phyloP scores from a whole-genome alignment of 2,797 vertebrate genomes.

The Catamblyrhynchus diadema region DNA sequence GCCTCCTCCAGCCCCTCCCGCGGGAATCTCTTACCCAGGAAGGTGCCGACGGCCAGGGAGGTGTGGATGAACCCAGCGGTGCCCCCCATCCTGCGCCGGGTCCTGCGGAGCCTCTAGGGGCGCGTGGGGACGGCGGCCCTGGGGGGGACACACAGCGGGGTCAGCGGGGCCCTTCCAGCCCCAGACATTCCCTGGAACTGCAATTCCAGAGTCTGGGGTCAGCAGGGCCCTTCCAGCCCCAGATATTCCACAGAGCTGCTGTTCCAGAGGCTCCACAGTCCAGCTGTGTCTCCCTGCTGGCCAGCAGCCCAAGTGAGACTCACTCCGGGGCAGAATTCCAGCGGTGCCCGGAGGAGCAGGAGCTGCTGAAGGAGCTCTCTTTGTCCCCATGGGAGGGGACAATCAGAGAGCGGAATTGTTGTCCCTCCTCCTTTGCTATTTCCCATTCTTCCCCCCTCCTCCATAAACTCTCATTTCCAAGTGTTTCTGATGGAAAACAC shows the following conservation, averaged over 20 bases:
- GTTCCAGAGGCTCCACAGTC: background rate
- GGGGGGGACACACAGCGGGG: background rate
- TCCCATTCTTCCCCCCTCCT: background rate
- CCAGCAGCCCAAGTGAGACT: background rate
- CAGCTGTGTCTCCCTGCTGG: background rate
- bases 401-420: background rate
- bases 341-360: background rate
- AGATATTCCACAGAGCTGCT: rapidly evolving
- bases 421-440: background rate
- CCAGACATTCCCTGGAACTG: background rate
- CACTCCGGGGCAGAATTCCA: background rate
- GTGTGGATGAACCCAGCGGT: background rate
- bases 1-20: background rate
- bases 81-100: constrained; percentile 42
- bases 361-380: background rate
- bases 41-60: background rate
- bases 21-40: constrained; percentile 63
- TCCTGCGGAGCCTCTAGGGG: background rate
- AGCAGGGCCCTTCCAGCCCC: rapidly evolving
- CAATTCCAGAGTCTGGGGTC: too few relatives aligned
- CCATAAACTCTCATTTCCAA: background rate
- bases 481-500: rapidly evolving
- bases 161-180: background rate
- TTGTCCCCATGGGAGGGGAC: background rate
- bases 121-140: background rate